Evolutionary conservation across 2,797 vertebrate species (phyloP), one percentile per base, ranked within the genome.

Genomic region (Sylvia borin): DNA sequence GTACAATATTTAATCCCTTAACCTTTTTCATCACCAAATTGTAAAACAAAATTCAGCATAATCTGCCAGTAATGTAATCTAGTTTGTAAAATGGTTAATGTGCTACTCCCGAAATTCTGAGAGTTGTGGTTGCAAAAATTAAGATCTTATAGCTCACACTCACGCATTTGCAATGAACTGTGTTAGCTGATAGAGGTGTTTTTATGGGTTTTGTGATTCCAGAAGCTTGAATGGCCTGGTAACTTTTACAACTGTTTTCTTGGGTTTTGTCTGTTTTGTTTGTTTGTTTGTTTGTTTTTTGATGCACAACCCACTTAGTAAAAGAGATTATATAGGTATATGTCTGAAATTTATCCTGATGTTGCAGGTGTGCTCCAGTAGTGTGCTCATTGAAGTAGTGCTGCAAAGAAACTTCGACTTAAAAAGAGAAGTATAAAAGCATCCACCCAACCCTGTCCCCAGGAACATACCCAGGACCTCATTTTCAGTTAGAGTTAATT

Each of bases 381-480:
- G 11, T 34, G 15, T 25, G 57, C 6, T 34, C 1, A 4, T 27
- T 0, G 0, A 51, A 38, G 29, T 18, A 61, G 5, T 31, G 11
- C 50, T 75, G 16, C 43, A 43, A 25, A 51, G 15, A 66, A 60
- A 14, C 43, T 45, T 47, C 71, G 64, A 47, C 42, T 79, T 71
- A 13, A 68, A 81, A 67, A 74, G 38, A 40, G 13, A 81, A 54
- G 43, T 68, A 22, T 19, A 16, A 55, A 87, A 88, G 2, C 15
- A 73, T 19, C 9, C 4, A 9, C 47, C 4, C 47, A 71, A 18
- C 34, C 19, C 5, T 0, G 0, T 65, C 13, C 31, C 26, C 6
- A 55, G 58, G 10, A 84, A 43, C 18, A 16, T 4, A 38, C 9
- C 32, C 24, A 36, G 60, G 22, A n/a, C 9, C 13, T 40, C 32